Evolutionary conservation across 2,113 vertebrate genomes (phyloP), one percentile per base, ranked within the genome.

Genomic region (Bettongia penicillata): DNA sequence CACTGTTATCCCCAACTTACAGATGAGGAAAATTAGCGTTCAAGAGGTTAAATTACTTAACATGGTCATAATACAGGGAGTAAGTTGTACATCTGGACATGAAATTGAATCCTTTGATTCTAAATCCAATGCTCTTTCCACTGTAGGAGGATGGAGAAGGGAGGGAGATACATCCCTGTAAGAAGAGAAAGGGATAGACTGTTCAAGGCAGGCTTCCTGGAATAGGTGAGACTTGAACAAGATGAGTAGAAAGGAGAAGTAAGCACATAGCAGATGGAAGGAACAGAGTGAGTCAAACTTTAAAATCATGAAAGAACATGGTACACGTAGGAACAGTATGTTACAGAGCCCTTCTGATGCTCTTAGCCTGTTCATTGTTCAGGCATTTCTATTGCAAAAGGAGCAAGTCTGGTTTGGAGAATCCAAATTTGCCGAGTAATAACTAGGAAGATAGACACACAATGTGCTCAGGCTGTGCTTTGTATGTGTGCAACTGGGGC

Each of bases 1-100:
- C 61, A 23, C 89, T 91, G 53, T 8, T 84, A 68, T 31, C 89
- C 92, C 48, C 48, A 16, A 50, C 84, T 93, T 90, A 50, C 28
- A 94, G 31, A 89, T 51, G 51, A 55, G 55, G 91, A 91, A 93
- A 95, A 10, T 31, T 43, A 96, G 91, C 24, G n/a, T 96, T 52
- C 11, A 51, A 31, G 11, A 31, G 47, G 28, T 47, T 84, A n/a
- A 68, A 14, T 23, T 23, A 43, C 19, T 84, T 84, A 84, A 22
- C 68, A 84, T 84, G 19, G 68, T 90, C 61, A 90, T 90, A 53
- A 90, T 43, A 47, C 31, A 90, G 90, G 37, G 7, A n/a, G 1
- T 12, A 48, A 91, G 53, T 95, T 89, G 49, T 49, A 31, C 49
- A 24, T 11, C 89, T 61, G 51, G 26, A 57, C 50, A 4, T 68